Base-by-base conservation (phyloP, 2,113 vertebrate species). In the Triplophysa rosa region DNA sequence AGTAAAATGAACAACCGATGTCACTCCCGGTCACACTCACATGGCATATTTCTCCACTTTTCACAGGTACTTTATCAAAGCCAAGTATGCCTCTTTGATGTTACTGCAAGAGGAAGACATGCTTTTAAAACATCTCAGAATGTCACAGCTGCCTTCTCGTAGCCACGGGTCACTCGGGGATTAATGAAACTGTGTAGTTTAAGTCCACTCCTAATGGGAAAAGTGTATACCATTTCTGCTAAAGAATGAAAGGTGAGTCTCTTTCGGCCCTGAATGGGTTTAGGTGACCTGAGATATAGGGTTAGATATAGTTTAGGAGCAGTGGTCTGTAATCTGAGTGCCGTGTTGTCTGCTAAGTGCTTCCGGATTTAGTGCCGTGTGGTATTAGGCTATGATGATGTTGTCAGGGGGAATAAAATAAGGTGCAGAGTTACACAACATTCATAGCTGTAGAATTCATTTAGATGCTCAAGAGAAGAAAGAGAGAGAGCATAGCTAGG, bases 71-170 rank as follows among this genome's bases (percentile, higher is more conserved):
- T n/a, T 37, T 45, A 81, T 84, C 82, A 84, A 84, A 84, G 79
- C 73, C 61, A 33, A 13, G 45, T 21, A 29, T 65, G 64, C 56
- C 37, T 67, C 83, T 81, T 84, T 84, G 79, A 81, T 81, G 83
- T 75, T 59, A 19, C 54, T 37, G 49, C 11, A 40, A 79, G 56
- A 69, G 59, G 47, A 70, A 79, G 69, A 75, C 67, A 73, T 72
- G 68, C 69, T 78, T 81, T 65, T 58, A 78, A 52, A 81, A 84
- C 67, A 58, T 79, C 75, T 65, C 75, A 17, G 24, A 74, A 84
- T 81, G 64, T 81, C 75, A 70, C 58, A 59, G 37, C 54, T 37
- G 54, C 37, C 47, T 68, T 74, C 71, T 74, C 63, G n/a, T 58
- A 49, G 45, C 29, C 19, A 4, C 37, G 74, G 83, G 69, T 65